Base-by-base conservation (phyloP, 2,797 vertebrate species). In the Lepus townsendii region DNA sequence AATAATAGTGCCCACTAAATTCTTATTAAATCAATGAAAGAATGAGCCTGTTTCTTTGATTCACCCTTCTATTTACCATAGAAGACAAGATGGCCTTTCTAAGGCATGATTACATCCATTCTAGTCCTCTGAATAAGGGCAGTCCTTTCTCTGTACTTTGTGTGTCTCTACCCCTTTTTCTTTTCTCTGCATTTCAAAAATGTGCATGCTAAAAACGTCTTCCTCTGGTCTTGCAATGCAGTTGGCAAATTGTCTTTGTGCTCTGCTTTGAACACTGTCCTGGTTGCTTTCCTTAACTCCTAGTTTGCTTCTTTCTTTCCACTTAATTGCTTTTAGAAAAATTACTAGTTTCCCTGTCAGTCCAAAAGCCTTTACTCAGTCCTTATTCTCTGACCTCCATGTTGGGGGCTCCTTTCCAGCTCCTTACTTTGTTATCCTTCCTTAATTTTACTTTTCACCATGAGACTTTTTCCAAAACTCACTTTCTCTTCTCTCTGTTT, bases 271-370 rank as follows among this genome's bases (percentile, higher is more conserved):
- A 57, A 16, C 19, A 16, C 54, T 20, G 19, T 57, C 54, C 42
- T 16, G 54, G 16, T 16, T 57, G 19, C 54, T 20, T 57, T 57
- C 54, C 50, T 27, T 83, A 71, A 79, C 54, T 88, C n/a, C 38
- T 83, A 13, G 79, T 90, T 93, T 76, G 10, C 57, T 52, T 95
- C 75, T 85, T 88, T 11, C 60, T 83, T 94, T 73, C 17, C 65
- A 79, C n/a, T 77, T 85, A 86, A 30, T 79, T 93, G 52, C 66
- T 71, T 26, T 91, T 30, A 32, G 38, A 73, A 89, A 90, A 86
- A 77, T 69, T 90, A 38, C 88, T 84, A 66, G 88, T 78, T 91
- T 10, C 85, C 65, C 13, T 60, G 26, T 63, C 80, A 79, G 38
- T 54, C 26, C 73, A 20, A 83, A 63, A 93, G 38, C 20, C 77